Evolutionary conservation across 2,113 vertebrate species (phyloP), one percentile per base, ranked within the genome.

Genomic region (Ciconia stormi): DNA sequence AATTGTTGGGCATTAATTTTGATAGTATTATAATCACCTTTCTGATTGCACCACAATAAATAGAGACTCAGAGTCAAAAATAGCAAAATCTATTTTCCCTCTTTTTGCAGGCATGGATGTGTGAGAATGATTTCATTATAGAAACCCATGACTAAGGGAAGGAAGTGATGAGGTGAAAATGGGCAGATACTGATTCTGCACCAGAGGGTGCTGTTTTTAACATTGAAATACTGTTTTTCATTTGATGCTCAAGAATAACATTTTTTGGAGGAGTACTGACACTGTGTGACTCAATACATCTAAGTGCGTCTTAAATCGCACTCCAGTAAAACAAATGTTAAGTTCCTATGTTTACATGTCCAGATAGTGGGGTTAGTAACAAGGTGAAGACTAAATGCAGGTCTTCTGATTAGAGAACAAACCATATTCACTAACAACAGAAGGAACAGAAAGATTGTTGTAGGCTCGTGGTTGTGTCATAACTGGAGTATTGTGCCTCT

Each of bases 1-100:
- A 93, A 94, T 92, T 96, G 80, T 90, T 93, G 69, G 94, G 85
- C 19, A 7, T 96, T 96, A 92, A 96, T 96, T 97, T 89, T 91
- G 82, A 73, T 91, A 78, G 59, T 93, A 86, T 77, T 94, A 52
- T 95, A 95, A 95, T 97, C 87, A 95, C 76, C 83, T 95, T 95
- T 96, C 91, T 97, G 91, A 96, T 97, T 94, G 89, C 92, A 91
- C 71, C n/a, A 77, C 49, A 88, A 69, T 90, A 96, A 81, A 90
- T 91, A 95, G 67, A 93, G 47, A 65, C 65, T 91, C 58, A n/a
- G 89, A 72, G 76, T 76, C 66, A 95, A 95, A 96, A 96, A 95
- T 72, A 97, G 81, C 82, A 87, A 94, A 89, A 79, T 50, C 49
- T 84, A 3, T 77, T 94, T 95, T 82, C 83, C 38, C 47, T 82